Base-by-base conservation (phyloP, 2,113 vertebrate genomes). In the Serilophus lunatus region DNA sequence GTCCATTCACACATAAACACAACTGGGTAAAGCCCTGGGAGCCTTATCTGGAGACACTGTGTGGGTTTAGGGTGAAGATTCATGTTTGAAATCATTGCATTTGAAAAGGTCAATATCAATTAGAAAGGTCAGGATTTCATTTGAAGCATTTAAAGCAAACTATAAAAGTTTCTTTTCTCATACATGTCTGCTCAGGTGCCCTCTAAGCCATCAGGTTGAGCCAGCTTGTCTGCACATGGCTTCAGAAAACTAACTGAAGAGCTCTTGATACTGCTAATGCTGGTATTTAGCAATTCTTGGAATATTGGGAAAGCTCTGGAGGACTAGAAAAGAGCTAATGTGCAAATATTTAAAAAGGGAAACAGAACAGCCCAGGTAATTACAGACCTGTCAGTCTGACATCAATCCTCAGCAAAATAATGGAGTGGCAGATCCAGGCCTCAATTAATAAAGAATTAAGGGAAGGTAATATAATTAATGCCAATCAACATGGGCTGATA, bases 371-470 rank as follows among this genome's bases (percentile, higher is more conserved):
- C 92, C 89, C 57, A 47, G 86, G 91, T 97, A 96, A 97, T 97
- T 96, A 93, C 92, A 95, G 92, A 65, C 56, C 88, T 95, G 96
- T 92, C 95, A 96, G 91, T 84, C 91, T 96, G 94, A 71, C 94
- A 93, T 93, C 95, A 95, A 35, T 91, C 86, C 95, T 86, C 88
- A 64, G 66, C 72, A 88, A 92, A 94, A 87, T 86, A 95, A 94
- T 75, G 44, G 92, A 95, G 89, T 89, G 95, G 95, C 95, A 97
- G 95, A 96, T 95, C 83, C 92, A 79, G 89, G 91, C 94, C 91
- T 96, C 94, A 95, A 96, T 97, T 97, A 97, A 97, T 96, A 92
- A 95, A 96, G 96, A 97, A 97, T 97, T 96, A 96, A 93, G 86
- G 89, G 57, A 78, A 91, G 56, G 92, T 95, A 93, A 97, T 95